phyloP scores from a whole-genome alignment of 2,797 vertebrate species.

The Scomberomorus guttatus region DNA sequence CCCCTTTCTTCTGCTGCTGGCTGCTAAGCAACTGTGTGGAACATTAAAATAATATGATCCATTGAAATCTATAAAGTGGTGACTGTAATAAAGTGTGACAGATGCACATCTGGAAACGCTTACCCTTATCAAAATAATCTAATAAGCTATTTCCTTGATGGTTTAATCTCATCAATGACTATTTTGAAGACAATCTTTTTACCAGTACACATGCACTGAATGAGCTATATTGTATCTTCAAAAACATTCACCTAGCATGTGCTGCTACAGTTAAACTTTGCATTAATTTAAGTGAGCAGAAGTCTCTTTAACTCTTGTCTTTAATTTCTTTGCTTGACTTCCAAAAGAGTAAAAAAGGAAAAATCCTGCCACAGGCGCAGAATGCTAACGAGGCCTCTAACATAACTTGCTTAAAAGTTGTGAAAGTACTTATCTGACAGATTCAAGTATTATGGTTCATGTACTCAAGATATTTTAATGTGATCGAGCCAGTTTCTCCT shows the following conservation, averaged over 20 bases:
- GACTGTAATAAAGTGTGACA: no score
- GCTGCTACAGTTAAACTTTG: conserved; percentile 16
- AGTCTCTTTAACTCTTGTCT: conserved; percentile 16
- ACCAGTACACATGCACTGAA: background rate
- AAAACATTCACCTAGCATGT: conserved; percentile 4
- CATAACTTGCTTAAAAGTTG: conserved; percentile 22
- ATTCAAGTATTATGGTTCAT: conserved; percentile 39
- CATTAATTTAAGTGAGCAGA: conserved; percentile 20
- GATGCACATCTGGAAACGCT: background rate
- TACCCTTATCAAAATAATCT: conserved; percentile 7
- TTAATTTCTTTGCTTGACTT: conserved; percentile 23
- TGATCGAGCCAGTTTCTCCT: conserved; percentile 50
- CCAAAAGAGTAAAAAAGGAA: conserved; percentile 12
- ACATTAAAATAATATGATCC: conserved; percentile 41
- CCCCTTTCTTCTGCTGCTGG: conserved; percentile 30
- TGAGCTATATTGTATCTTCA: conserved; percentile 1
- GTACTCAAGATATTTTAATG: conserved; percentile 59
- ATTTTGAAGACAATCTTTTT: conserved; percentile 4
- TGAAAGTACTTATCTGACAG: conserved; percentile 41
- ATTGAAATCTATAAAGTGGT: conserved; percentile 29
- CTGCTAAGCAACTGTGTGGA: conserved; percentile 53
- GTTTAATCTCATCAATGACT: conserved; percentile 5
- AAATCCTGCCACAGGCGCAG: background rate
- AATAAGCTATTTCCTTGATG: background rate
- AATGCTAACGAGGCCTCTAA: conserved; percentile 27